These are phyloP conservation scores for Hydractinia echinata DNA, from an alignment of 30 jellyfish, hydroid and myxozoan genomes.

Conservation along the genomic window DNA sequence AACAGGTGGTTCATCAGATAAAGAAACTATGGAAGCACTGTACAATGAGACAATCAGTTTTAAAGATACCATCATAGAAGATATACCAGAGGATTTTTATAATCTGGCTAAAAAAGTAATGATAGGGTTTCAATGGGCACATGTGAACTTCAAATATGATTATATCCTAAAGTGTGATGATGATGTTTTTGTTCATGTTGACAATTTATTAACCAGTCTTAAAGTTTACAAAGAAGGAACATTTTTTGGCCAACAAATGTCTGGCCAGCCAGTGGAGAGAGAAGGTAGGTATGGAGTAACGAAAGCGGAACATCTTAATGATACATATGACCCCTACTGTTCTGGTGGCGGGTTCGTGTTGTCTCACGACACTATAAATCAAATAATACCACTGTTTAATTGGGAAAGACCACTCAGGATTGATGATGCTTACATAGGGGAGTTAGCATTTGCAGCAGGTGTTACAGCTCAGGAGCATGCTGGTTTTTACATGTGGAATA, in stretches of 20 bases:
- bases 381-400: slow-evolving; percentile 26
- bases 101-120: slow-evolving; percentile 13
- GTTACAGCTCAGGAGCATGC: slow-evolving; percentile 7
- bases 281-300: slow-evolving; percentile 25
- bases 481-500: slow-evolving; percentile 26
- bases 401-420: slow-evolving; percentile 13
- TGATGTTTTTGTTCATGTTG: slow-evolving; percentile 33
- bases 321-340: slow-evolving; percentile 39
- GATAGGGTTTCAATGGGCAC: slow-evolving; percentile 32
- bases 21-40: slow-evolving; percentile 8
- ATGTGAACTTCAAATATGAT: slow-evolving; percentile 19
- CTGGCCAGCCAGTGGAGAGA: slow-evolving; percentile 31
- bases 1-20: slow-evolving; percentile 5
- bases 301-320: slow-evolving; percentile 28
- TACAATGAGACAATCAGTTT: slow-evolving; percentile 12
- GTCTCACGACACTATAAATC: slow-evolving; percentile 13
- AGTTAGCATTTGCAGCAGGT: slow-evolving; percentile 34
- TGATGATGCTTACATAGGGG: slow-evolving; percentile 47
- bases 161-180: slow-evolving; percentile 32
- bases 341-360: slow-evolving; percentile 48
- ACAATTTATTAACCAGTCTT: background rate
- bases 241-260: slow-evolving; percentile 25
- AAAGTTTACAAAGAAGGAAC: background rate
- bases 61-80: slow-evolving; percentile 16
- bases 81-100: slow-evolving; percentile 22